Base-by-base conservation (phyloP, 2,113 vertebrate genomes). In the Grammomys dolichurus region DNA sequence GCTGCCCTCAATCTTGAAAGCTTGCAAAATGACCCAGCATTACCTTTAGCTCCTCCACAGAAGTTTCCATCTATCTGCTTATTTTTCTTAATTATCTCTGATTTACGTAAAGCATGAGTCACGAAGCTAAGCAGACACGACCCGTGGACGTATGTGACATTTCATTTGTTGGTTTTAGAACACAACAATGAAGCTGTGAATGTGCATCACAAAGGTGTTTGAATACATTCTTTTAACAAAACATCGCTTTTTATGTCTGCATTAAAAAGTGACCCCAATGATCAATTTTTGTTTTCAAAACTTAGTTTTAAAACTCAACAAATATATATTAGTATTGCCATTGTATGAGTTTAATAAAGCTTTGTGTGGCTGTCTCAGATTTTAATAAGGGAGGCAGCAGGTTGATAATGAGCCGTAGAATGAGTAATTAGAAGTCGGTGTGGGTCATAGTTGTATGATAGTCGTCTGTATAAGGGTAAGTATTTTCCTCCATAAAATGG, bases 81-180 rank as follows among this genome's bases (percentile, higher is more conserved):
- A 63, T 94, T 96, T 95, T 90, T 96, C 56, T 91, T 95, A 88
- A 97, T 94, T 96, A 96, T 85, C 82, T 87, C 65, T 95, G 33
- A 90, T 90, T 92, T 92, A 72, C 51, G 54, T 80, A 94, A 95
- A 94, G 33, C 54, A 89, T 31, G 10, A 67, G n/a, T 48, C 90
- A 80, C 95, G 56, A 85, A 81, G 80, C 33, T 87, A 96, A 96
- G 89, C 69, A 94, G 89, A 87, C 11, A 72, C 3, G 46, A 87
- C 87, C 77, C 93, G 80, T 0, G 5, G 51, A 96, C 90, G 58
- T 75, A 60, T 77, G 48, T 22, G 36, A 11, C 80, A 88, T 88
- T 88, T 87, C 51, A 72, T 95, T 97, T 70, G 10, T 72, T 94
- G 90, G 17, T 70, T 67, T 97, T 88, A 95, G 76, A 94, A 94